These are phyloP conservation scores for Choloepus hoffmanni DNA, from an alignment of 2,113 vertebrate species.

Conservation along the genomic window DNA sequence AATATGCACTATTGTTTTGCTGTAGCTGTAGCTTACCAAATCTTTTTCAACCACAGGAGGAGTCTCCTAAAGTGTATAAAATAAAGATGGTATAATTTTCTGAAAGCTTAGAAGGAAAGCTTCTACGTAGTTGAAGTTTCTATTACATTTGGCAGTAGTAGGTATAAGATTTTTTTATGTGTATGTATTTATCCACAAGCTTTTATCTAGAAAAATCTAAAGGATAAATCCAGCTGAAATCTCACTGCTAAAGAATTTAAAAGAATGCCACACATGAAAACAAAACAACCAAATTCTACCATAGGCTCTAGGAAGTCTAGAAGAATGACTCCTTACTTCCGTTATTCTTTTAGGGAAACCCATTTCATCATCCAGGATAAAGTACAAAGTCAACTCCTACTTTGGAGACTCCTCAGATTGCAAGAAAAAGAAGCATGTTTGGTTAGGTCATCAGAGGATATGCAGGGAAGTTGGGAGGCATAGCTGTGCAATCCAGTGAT, in stretches of 20 bases:
- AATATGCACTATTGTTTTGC: neutral
- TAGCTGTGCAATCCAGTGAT: no score
- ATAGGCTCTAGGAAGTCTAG: neutral
- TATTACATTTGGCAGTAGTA: constrained; percentile 20
- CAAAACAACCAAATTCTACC: neutral
- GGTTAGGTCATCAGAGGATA: neutral
- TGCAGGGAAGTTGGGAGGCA: neutral
- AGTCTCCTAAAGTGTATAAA: neutral
- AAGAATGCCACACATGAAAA: neutral
- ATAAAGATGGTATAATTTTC: neutral
- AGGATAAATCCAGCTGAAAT: neutral
- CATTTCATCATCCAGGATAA: neutral
- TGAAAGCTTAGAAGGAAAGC: neutral
- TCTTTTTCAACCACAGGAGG: neutral
- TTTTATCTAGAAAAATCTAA: constrained; percentile 1
- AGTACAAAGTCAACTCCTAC: neutral
- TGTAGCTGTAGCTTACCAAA: neutral
- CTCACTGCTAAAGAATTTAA: neutral
- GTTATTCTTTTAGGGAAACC: neutral
- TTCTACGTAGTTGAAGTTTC: neutral
- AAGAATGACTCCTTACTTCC: neutral
- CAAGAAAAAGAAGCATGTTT: neutral
- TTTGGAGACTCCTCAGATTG: neutral
- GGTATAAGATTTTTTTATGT: neutral
- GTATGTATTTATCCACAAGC: neutral